phyloP scores from a whole-genome alignment of 2,888 invertebrate genomes.

The Heliconius hortense region DNA sequence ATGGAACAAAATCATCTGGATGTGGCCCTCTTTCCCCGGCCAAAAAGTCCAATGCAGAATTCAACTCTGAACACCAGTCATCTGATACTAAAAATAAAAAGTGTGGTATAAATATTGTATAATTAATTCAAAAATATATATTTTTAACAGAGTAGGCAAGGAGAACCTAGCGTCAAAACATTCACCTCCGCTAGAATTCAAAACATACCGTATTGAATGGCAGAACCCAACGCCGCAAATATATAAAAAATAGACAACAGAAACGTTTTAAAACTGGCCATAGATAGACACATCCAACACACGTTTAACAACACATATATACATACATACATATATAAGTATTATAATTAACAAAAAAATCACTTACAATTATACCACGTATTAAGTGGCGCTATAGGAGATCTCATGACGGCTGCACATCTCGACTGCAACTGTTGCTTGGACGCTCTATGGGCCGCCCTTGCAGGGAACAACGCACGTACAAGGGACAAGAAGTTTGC shows the following conservation, averaged over 20 bases:
- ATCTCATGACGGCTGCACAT: slow-evolving; percentile 87
- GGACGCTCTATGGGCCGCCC: slow-evolving; percentile 91
- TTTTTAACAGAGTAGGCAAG: no score
- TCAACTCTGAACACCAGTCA: slow-evolving; percentile 88
- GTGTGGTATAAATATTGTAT: not conserved
- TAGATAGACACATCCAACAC: no score
- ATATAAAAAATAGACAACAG: no score
- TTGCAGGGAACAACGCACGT: slow-evolving; percentile 92
- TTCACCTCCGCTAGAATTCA: no score
- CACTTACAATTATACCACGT: slow-evolving; percentile 87
- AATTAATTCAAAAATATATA: no score
- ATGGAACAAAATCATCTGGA: slow-evolving; percentile 94
- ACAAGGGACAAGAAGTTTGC: slow-evolving; percentile 93
- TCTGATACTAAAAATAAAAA: slow-evolving; percentile 73
- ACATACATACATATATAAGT: not conserved
- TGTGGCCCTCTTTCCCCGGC: slow-evolving; percentile 91
- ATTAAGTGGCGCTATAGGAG: slow-evolving; percentile 90
- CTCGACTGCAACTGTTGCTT: slow-evolving; percentile 88
- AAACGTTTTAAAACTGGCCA: no score
- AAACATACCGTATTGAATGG: no score
- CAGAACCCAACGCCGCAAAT: no score
- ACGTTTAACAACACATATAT: no score
- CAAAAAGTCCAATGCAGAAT: slow-evolving; percentile 91
- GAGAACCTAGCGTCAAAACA: no score
- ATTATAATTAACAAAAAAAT: slow-evolving; percentile 6